These are phyloP conservation scores for Naja naja DNA, from an alignment of 2,113 vertebrate genomes.

Conservation along the genomic window DNA sequence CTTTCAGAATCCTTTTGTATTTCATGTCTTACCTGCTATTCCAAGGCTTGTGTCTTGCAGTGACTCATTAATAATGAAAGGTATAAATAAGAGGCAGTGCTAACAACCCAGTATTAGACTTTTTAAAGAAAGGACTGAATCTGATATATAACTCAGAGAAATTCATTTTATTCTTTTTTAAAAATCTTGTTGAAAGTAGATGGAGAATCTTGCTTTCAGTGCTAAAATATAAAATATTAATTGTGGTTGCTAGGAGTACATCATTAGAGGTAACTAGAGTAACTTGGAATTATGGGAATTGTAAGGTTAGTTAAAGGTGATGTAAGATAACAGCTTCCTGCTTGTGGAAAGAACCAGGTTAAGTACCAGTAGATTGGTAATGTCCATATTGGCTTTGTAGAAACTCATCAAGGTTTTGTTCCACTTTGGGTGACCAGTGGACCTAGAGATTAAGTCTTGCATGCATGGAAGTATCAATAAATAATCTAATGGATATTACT, in stretches of 20 bases:
- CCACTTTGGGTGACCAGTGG: background rate
- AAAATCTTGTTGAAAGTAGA: background rate
- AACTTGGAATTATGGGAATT: background rate
- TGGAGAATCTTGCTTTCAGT: background rate
- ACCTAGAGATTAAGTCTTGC: background rate
- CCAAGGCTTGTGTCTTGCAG: slow-evolving; percentile 28
- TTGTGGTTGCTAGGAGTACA: background rate
- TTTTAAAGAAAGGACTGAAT: slow-evolving; percentile 37
- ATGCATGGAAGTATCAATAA: background rate
- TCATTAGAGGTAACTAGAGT: background rate
- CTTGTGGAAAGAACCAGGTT: background rate
- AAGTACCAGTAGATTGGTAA: background rate
- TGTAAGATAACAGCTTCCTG: background rate
- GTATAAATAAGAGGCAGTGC: slow-evolving; percentile 29
- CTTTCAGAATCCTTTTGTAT: background rate
- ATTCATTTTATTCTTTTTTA: background rate
- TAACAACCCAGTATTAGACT: slow-evolving; percentile 20
- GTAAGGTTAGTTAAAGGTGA: background rate
- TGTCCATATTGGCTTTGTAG: background rate
- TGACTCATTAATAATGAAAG: slow-evolving; percentile 52
- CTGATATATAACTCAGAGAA: slow-evolving; percentile 29
- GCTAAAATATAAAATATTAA: background rate
- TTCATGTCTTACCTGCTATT: background rate
- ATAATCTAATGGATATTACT: background rate
- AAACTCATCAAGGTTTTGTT: background rate